phyloP scores from a whole-genome alignment of 2,113 vertebrate species.

The Monopterus albus region DNA sequence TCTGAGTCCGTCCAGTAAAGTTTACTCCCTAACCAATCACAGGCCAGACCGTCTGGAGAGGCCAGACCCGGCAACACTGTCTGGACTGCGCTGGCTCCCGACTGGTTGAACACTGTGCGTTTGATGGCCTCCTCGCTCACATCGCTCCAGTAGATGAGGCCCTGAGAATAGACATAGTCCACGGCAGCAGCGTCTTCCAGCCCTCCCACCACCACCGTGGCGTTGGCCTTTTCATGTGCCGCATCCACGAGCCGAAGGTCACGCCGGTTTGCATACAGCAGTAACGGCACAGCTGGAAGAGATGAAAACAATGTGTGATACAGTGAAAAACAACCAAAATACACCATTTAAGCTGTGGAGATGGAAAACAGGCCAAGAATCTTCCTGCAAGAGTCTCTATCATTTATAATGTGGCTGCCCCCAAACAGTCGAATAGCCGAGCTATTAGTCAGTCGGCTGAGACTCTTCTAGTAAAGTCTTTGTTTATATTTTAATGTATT shows the following conservation, averaged over 20 bases:
- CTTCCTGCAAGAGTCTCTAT: no score
- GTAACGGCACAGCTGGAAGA: slow-evolving; percentile 87
- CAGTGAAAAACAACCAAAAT: no score
- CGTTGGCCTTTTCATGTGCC: slow-evolving; percentile 88
- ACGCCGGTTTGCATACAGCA: slow-evolving; percentile 95
- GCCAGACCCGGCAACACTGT: slow-evolving; percentile 90
- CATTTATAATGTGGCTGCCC: no score
- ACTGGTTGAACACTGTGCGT: slow-evolving; percentile 89
- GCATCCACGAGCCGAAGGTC: slow-evolving; percentile 94
- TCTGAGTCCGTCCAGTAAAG: slow-evolving; percentile 99
- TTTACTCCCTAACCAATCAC: slow-evolving; percentile 96
- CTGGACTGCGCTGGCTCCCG: slow-evolving; percentile 80
- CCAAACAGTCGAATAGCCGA: no score
- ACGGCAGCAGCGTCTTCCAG: slow-evolving; percentile 96
- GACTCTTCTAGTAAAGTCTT: no score
- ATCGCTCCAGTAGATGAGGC: slow-evolving; percentile 97
- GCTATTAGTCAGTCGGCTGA: no score
- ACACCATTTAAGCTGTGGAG: no score
- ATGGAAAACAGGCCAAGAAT: no score
- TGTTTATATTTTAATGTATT: no score
- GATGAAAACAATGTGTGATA: no score
- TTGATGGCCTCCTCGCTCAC: slow-evolving; percentile 99
- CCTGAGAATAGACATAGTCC: slow-evolving; percentile 90
- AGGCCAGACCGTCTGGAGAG: slow-evolving; percentile 95
- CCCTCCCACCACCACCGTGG: slow-evolving; percentile 92